A percentile compares a stretch with the other conserved stretches of the same genome.
phyloP scores from a whole-genome alignment of 2,888 invertebrate species.

The Stenotaenia linearis region DNA sequence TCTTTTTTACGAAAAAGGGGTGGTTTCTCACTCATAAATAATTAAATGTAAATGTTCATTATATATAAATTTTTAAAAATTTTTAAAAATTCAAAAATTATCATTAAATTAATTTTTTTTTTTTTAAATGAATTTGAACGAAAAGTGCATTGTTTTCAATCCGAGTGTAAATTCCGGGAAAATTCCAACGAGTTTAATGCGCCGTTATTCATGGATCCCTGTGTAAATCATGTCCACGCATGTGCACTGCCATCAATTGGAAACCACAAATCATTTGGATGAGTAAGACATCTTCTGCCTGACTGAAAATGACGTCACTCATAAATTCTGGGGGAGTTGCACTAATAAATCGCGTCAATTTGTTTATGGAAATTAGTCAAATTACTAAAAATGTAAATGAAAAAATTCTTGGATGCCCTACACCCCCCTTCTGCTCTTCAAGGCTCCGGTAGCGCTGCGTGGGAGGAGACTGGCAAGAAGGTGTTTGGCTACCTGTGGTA shows the following conservation, averaged over 20 bases:
- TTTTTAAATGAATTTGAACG: background rate
- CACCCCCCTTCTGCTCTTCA: background rate
- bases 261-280: slow-evolving; percentile 8
- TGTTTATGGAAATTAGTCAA: slow-evolving; percentile 8
- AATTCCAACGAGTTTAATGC: slow-evolving; percentile 8
- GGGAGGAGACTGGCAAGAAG: background rate
- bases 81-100: background rate
- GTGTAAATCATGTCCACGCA: slow-evolving; percentile 24
- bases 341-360: background rate
- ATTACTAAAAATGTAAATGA: background rate
- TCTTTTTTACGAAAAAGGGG: background rate
- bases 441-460: slow-evolving; percentile 8
- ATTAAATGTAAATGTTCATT: slow-evolving; percentile 13
- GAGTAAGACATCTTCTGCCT: slow-evolving; percentile 14
- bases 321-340: background rate
- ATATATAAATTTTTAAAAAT: background rate
- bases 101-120: background rate
- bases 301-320: slow-evolving; percentile 19
- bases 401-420: too few species aligned
- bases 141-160: background rate
- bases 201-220: slow-evolving; percentile 5
- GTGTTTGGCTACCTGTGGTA: slow-evolving; percentile 11
- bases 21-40: slow-evolving; percentile 7
- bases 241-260: slow-evolving; percentile 11
- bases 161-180: background rate